A percentile compares a stretch with the other conserved stretches of the same genome.
These are phyloP conservation scores for Volucella bombylans DNA, from an alignment of 2,888 invertebrate species.

Conservation along the genomic window DNA sequence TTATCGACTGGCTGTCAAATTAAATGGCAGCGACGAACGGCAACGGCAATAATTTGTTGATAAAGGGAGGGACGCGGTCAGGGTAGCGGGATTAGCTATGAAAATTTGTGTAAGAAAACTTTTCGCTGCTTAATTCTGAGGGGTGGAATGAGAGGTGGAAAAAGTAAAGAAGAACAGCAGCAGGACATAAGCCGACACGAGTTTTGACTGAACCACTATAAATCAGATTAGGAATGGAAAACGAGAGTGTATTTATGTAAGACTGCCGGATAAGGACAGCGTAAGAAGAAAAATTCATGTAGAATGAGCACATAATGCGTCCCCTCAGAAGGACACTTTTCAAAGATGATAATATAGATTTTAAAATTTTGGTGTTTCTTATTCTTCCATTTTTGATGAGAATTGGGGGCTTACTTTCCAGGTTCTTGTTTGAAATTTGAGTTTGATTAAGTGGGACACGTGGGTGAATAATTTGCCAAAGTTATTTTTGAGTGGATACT, in stretches of 20 bases:
- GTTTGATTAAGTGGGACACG: constrained; percentile 66
- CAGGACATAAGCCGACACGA: constrained; percentile 51
- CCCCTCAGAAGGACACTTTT: not conserved
- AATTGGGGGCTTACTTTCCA: constrained; percentile 1
- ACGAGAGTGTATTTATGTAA: constrained; percentile 61
- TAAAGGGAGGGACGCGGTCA: not conserved
- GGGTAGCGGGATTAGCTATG: not conserved
- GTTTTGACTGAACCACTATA: constrained; percentile 38
- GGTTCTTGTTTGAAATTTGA: constrained; percentile 48
- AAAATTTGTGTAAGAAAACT: constrained; percentile 41
- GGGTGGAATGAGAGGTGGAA: not conserved
- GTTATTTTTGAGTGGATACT: constrained; percentile 37
- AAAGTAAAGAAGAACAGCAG: constrained; percentile 4
- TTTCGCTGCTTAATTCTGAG: constrained; percentile 13
- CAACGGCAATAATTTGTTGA: not conserved
- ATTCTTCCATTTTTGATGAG: not conserved
- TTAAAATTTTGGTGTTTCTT: not conserved
- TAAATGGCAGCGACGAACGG: constrained; percentile 21
- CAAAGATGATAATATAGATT: not conserved
- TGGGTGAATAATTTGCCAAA: constrained; percentile 64
- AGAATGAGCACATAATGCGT: not conserved
- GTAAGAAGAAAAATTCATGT: not conserved
- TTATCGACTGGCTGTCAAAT: constrained; percentile 46
- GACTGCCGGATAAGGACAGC: constrained; percentile 39
- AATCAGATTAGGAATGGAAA: constrained; percentile 47